phyloP scores from a whole-genome alignment of 2,113 vertebrate species.

The Notechis scutatus region DNA sequence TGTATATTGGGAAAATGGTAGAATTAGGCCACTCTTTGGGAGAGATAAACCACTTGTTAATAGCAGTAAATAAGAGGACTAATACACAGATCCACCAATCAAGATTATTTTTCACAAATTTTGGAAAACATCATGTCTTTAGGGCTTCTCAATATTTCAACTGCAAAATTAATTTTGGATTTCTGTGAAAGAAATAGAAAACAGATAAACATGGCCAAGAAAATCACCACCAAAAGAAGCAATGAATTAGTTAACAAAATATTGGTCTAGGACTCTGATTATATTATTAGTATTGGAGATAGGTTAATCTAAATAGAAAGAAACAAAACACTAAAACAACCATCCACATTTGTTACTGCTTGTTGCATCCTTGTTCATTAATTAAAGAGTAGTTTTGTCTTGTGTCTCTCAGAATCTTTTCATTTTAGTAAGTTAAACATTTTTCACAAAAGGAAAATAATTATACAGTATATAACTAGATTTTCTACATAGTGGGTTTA shows the following conservation, averaged over 20 bases:
- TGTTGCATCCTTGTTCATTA: neutral
- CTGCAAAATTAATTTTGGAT: neutral
- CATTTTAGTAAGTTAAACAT: neutral
- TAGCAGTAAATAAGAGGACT: neutral
- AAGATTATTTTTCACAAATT: neutral
- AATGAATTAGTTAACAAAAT: neutral
- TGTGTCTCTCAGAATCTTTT: neutral
- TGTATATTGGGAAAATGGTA: neutral
- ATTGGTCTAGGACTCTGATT: neutral
- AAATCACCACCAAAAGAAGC: neutral
- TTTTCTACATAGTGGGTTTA: neutral
- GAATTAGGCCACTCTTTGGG: neutral
- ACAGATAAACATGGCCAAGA: neutral
- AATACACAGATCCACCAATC: neutral
- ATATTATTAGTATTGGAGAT: neutral
- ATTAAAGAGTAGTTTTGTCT: neutral
- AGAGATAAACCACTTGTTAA: neutral
- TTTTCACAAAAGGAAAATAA: neutral
- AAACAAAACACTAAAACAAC: neutral
- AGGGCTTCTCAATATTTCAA: neutral
- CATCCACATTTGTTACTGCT: neutral
- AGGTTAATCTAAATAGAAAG: neutral
- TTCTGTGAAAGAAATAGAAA: neutral
- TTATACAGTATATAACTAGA: neutral
- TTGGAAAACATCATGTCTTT: neutral